These are phyloP conservation scores for Anseranas semipalmata DNA, from an alignment of 2,113 vertebrate species.

Conservation along the genomic window DNA sequence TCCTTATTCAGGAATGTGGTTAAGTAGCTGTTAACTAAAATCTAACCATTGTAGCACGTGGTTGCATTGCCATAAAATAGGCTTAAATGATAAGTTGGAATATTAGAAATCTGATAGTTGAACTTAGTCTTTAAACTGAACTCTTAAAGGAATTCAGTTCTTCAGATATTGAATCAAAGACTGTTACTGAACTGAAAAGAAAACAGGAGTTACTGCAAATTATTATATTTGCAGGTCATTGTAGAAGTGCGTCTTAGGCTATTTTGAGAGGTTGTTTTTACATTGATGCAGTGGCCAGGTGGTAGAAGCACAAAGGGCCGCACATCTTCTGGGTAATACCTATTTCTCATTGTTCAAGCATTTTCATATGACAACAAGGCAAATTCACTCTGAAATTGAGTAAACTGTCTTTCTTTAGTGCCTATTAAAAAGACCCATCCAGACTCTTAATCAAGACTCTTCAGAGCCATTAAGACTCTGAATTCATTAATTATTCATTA, in stretches of 20 bases:
- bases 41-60: neutral
- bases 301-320: neutral
- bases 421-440: neutral
- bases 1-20: neutral
- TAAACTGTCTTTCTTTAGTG: neutral
- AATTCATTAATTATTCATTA: neutral
- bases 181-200: neutral
- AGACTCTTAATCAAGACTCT: too few relatives aligned
- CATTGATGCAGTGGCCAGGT: neutral
- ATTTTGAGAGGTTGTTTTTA: neutral
- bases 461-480: too few relatives aligned
- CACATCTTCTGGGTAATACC: neutral
- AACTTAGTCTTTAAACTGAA: neutral
- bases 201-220: neutral
- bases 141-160: neutral
- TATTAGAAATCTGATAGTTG: neutral
- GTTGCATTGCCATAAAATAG: neutral
- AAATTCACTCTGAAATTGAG: neutral
- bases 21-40: neutral
- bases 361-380: neutral
- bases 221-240: neutral
- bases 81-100: neutral
- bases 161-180: neutral
- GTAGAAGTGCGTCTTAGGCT: too few relatives aligned
- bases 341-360: neutral